These are phyloP conservation scores for Eristalis arbustorum DNA, from an alignment of 2,888 invertebrate species.

Conservation along the genomic window DNA sequence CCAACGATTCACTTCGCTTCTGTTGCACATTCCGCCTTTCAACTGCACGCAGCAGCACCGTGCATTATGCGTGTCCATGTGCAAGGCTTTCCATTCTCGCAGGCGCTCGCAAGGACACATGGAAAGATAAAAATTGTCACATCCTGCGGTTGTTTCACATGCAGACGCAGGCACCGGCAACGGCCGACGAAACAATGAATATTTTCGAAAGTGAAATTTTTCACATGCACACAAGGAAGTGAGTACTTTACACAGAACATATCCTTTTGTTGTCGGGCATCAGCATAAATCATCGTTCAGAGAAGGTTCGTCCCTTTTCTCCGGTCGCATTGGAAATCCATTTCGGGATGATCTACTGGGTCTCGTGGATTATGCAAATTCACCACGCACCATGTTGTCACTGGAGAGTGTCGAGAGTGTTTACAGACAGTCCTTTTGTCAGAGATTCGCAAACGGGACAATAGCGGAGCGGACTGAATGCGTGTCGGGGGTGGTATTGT, in stretches of 20 bases:
- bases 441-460: neutral
- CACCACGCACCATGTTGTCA: neutral
- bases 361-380: neutral
- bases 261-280: constrained; percentile 31
- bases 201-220: constrained; percentile 47
- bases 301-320: neutral
- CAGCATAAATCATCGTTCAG: neutral
- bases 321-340: neutral
- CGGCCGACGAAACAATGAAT: neutral
- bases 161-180: no score
- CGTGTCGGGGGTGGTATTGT: neutral
- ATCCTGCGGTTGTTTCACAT: neutral
- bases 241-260: constrained; percentile 14
- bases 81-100: neutral
- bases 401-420: neutral
- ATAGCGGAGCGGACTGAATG: neutral
- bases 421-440: neutral
- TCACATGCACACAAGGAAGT: constrained; percentile 17
- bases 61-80: neutral
- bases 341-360: neutral
- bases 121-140: neutral
- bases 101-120: neutral
- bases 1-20: neutral
- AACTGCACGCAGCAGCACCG: neutral
- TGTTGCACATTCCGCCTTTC: neutral